Percentiles rank a stretch among this genome's conserved stretches.
phyloP scores from a whole-genome alignment of 2,888 invertebrate genomes.

The Gisinianus flammeolus region DNA sequence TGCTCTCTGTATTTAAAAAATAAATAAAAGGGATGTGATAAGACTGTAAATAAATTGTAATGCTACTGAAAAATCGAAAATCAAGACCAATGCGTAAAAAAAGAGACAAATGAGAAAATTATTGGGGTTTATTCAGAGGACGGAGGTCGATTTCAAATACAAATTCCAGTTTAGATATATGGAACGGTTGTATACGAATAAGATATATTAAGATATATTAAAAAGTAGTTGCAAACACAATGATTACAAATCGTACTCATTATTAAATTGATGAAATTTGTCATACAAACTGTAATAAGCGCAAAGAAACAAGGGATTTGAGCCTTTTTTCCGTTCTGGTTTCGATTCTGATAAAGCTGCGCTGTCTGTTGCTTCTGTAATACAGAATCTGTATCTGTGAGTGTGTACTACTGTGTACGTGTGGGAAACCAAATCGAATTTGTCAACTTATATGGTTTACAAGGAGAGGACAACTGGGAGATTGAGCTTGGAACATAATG shows the following conservation, averaged over 20 bases:
- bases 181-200: too few species aligned
- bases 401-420: too few species aligned
- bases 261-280: conserved; percentile 2
- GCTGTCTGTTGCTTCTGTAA: neutral
- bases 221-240: neutral
- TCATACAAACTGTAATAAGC: neutral
- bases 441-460: conserved; percentile 24
- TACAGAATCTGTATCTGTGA: neutral
- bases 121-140: neutral
- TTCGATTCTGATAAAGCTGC: neutral
- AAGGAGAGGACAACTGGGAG: conserved; percentile 9
- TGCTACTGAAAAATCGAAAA: neutral
- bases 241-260: neutral
- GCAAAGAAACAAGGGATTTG: neutral
- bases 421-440: conserved; percentile 40
- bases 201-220: neutral
- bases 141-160: too few species aligned
- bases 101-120: neutral
- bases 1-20: too few species aligned
- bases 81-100: neutral
- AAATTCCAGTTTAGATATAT: too few species aligned
- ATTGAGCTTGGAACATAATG: conserved; percentile 25
- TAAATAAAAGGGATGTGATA: too few species aligned
- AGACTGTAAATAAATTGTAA: neutral
- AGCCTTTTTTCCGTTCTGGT: neutral